Evolutionary conservation across 2,797 vertebrate species (phyloP).

Genomic region (Takifugu ocellatus): DNA sequence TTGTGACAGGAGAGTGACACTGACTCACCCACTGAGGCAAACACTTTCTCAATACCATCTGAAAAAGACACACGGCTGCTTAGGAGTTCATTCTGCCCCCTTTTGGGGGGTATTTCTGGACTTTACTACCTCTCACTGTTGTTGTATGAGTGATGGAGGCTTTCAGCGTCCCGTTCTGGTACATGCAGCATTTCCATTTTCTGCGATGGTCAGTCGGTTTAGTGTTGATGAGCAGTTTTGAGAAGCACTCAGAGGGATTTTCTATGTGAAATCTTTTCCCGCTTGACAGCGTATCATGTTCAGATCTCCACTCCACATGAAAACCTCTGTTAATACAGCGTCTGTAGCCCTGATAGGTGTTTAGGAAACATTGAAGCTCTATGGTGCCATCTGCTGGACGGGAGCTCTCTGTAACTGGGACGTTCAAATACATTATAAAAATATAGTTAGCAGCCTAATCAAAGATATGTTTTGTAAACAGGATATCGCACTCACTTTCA

Average conservation of each 20-base stretch:
- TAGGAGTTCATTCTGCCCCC: not conserved
- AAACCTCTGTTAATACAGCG: slow-evolving; percentile 25
- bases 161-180: slow-evolving; percentile 29
- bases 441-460: not conserved
- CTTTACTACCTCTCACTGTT: slow-evolving; percentile 38
- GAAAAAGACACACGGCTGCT: slow-evolving; percentile 21
- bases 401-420: slow-evolving; percentile 10
- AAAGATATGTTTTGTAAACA: not conserved
- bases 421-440: slow-evolving; percentile 4
- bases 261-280: slow-evolving; percentile 30
- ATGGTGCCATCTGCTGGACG: rapidly evolving
- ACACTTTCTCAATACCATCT: slow-evolving; percentile 67
- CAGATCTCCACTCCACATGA: slow-evolving; percentile 40
- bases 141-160: slow-evolving; percentile 29
- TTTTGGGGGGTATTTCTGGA: no score
- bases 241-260: slow-evolving; percentile 30
- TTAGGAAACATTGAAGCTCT: slow-evolving; percentile 55
- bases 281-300: slow-evolving; percentile 30
- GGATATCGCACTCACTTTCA: slow-evolving; percentile 8
- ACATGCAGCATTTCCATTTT: slow-evolving; percentile 57
- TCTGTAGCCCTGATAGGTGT: not conserved
- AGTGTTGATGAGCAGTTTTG: slow-evolving; percentile 32
- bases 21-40: slow-evolving; percentile 52
- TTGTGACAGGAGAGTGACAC: slow-evolving; percentile 49
- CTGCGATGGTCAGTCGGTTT: slow-evolving; percentile 58